These are phyloP conservation scores for Heteractis magnifica DNA, from an alignment of 92 coral and sea anemone genomes.

Conservation along the genomic window DNA sequence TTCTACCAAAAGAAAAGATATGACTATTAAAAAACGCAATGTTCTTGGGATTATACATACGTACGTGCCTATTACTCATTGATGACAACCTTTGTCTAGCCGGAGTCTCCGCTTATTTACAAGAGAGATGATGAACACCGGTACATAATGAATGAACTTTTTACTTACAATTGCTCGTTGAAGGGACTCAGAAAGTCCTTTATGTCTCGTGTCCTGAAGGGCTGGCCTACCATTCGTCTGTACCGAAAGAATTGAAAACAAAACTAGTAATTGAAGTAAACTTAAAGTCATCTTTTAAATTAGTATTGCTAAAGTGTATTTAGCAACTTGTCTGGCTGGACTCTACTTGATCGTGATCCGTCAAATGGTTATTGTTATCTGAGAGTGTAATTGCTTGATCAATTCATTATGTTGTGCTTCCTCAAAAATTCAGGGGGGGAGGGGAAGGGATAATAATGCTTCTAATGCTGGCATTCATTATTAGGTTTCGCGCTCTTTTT, in stretches of 20 bases:
- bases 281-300: not conserved
- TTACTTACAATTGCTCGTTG: conserved; percentile 15
- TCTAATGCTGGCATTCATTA: no score
- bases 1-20: conserved; percentile 6
- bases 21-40: not conserved
- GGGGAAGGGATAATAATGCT: no score
- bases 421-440: no score
- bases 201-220: not conserved
- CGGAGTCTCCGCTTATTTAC: not conserved
- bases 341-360: conserved; percentile 21
- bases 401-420: not conserved
- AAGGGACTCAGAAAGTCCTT: not conserved
- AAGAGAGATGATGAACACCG: not conserved
- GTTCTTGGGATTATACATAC: not conserved
- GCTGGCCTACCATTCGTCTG: conserved; percentile 22
- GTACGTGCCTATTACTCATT: not conserved
- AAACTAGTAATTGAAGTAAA: not conserved
- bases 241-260: conserved; percentile 5
- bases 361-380: conserved; percentile 3
- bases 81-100: not conserved
- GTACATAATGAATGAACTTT: not conserved
- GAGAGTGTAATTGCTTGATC: not conserved
- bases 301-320: conserved; percentile 15
- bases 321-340: conserved; percentile 23
- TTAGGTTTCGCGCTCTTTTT: no score